phyloP scores from a whole-genome alignment of 2,797 vertebrate species.

The Cynodonichthys magdalenae region DNA sequence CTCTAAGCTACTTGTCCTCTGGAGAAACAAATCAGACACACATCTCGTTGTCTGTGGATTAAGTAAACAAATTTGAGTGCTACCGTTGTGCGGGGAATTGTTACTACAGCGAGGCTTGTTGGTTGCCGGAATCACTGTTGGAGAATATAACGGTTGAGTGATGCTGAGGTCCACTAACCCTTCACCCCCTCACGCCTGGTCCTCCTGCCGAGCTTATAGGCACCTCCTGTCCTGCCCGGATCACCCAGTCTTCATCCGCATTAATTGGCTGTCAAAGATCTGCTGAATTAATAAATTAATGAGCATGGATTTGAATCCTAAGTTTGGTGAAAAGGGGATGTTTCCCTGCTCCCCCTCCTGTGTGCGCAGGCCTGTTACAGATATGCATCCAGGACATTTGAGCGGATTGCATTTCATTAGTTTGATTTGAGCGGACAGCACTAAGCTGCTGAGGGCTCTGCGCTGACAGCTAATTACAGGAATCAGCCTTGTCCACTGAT shows the following conservation, averaged over 20 bases:
- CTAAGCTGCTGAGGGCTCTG: constrained; percentile 93
- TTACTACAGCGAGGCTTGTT: constrained; percentile 27
- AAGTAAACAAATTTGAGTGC: constrained; percentile 32
- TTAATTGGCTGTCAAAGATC: constrained; percentile 96
- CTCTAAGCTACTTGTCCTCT: background rate
- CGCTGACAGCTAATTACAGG: constrained; percentile 99
- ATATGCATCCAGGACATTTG: constrained; percentile 93
- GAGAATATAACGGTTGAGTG: constrained; percentile 48
- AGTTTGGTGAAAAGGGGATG: constrained; percentile 80
- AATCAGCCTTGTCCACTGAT: constrained; percentile 92
- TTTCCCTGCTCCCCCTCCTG: constrained; percentile 82
- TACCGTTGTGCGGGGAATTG: constrained; percentile 24
- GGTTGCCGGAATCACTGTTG: constrained; percentile 41
- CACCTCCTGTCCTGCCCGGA: constrained; percentile 69
- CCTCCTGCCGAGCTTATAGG: constrained; percentile 54
- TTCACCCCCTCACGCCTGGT: constrained; percentile 60
- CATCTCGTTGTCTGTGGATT: constrained; percentile 23
- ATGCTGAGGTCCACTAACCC: constrained; percentile 56
- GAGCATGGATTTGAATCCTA: constrained; percentile 83
- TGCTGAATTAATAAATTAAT: constrained; percentile 92
- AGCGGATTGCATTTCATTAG: constrained; percentile 98
- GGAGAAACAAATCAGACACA: constrained; percentile 16
- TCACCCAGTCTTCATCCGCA: constrained; percentile 84
- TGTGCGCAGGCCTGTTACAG: constrained; percentile 90
- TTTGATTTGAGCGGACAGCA: constrained; percentile 95